Conservation (phyloP, 2,888 invertebrate species). For the Thecophora atra region DNA sequence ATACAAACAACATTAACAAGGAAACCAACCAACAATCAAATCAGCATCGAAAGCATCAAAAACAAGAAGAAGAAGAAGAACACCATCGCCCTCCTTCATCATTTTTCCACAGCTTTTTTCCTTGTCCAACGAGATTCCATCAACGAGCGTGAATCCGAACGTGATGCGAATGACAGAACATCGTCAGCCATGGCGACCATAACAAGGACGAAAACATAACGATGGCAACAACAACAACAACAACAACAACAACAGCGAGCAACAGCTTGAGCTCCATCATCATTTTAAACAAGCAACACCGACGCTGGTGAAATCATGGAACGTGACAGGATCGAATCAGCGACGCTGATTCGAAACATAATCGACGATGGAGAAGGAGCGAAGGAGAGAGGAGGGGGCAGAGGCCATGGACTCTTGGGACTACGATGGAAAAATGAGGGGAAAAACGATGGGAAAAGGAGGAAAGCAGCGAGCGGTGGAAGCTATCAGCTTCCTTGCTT, state of each 20-base stretch:
- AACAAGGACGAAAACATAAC: constrained; percentile 28
- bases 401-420: no score
- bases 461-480: no score
- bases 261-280: constrained; percentile 32
- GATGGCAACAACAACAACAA: constrained; percentile 40
- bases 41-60: background rate
- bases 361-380: background rate
- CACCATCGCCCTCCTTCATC: background rate
- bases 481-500: background rate
- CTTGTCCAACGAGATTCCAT: background rate
- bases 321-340: constrained; percentile 19
- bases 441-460: no score
- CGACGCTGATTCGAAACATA: background rate
- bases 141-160: constrained; percentile 55
- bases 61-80: background rate
- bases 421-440: no score
- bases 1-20: background rate
- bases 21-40: background rate
- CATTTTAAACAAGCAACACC: background rate
- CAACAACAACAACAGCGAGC: constrained; percentile 16
- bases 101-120: background rate
- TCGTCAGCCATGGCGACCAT: constrained; percentile 37
- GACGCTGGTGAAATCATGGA: background rate
- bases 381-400: background rate
- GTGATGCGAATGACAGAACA: constrained; percentile 61